Evolutionary conservation across 2,113 vertebrate species (phyloP).

Genomic region (Galbula dea): DNA sequence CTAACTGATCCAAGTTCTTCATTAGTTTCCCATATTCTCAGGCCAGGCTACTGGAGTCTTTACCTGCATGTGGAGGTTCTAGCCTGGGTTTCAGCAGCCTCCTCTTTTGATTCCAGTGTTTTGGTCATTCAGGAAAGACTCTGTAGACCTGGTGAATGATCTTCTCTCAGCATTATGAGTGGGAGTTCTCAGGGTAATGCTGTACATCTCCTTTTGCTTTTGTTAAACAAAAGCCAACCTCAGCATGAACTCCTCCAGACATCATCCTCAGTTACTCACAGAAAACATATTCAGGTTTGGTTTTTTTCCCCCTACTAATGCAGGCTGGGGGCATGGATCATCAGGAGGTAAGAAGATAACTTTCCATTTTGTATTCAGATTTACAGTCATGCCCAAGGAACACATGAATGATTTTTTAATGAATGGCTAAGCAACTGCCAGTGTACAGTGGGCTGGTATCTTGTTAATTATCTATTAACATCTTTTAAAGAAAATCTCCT

Average conservation of each 20-base stretch:
- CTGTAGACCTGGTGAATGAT: background rate
- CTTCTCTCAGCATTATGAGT: background rate
- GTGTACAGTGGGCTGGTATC: background rate
- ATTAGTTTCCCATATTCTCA: background rate
- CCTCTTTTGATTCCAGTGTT: background rate
- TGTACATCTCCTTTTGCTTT: background rate
- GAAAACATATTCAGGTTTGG: background rate
- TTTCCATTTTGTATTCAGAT: background rate
- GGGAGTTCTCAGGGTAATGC: background rate
- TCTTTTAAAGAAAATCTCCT: background rate
- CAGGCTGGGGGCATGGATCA: rapidly evolving
- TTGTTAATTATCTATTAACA: background rate
- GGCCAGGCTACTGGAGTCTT: background rate
- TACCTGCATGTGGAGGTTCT: background rate
- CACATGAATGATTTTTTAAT: background rate
- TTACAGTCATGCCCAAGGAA: background rate
- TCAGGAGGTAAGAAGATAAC: background rate
- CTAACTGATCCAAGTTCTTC: background rate
- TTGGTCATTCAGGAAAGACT: background rate
- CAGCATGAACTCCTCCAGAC: background rate
- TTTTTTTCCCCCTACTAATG: background rate
- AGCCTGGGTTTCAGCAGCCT: background rate
- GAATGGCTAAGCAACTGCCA: background rate
- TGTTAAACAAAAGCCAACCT: background rate
- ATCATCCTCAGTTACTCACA: background rate